Conservation (phyloP, 2,888 invertebrate species). For the Pseudoips prasinana region DNA sequence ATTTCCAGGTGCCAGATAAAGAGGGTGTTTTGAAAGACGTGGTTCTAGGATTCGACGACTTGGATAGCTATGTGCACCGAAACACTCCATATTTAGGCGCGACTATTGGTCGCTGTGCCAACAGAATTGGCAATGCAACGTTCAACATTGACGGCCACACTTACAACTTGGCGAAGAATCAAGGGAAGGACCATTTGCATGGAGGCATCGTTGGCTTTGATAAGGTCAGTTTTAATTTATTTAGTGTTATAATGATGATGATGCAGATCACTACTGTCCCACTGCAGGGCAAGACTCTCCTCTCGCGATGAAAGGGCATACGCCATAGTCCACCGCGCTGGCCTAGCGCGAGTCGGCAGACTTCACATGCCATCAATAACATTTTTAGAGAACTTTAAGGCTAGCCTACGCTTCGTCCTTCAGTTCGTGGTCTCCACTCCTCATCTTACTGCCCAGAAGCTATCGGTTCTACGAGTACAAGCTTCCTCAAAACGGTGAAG, state of each 20-base stretch:
- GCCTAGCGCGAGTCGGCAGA: too few species aligned
- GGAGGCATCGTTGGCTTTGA: conserved; percentile 94
- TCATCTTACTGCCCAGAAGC: too few species aligned
- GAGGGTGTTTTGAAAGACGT: conserved; percentile 87
- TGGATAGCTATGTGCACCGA: conserved; percentile 80
- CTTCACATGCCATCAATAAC: too few species aligned
- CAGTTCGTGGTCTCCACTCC: too few species aligned
- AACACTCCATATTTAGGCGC: conserved; percentile 90
- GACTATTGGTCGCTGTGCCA: conserved; percentile 93
- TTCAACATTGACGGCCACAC: conserved; percentile 77
- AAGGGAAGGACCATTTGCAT: conserved; percentile 88
- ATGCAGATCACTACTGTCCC: too few species aligned
- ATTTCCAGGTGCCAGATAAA: conserved; percentile 84
- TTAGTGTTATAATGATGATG: background rate
- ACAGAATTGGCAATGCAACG: conserved; percentile 88
- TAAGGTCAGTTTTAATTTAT: conserved; percentile 76
- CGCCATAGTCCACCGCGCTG: too few species aligned
- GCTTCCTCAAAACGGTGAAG: too few species aligned
- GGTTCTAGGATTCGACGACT: conserved; percentile 90
- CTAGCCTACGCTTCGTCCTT: too few species aligned
- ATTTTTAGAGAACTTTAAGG: too few species aligned
- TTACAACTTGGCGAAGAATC: conserved; percentile 87
- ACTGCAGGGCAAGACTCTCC: too few species aligned
- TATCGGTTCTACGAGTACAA: too few species aligned
- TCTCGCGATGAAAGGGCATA: too few species aligned